Base-by-base conservation (phyloP, 2,888 invertebrate species). In the Pandemis cinnamomeana region DNA sequence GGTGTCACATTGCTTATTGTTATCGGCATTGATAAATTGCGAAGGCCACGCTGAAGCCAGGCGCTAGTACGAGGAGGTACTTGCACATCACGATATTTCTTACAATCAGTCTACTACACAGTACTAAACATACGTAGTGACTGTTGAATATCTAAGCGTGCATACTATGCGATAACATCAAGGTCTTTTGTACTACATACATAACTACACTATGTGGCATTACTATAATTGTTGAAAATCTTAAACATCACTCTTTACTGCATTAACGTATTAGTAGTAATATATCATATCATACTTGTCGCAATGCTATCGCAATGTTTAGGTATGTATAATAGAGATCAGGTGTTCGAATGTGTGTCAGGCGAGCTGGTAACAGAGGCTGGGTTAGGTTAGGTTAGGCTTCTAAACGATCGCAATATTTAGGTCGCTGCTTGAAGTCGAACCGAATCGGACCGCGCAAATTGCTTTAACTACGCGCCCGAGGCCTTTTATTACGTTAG, bases 1-100 rank as follows among this genome's bases (percentile, higher is more conserved):
- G 91, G 88, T 93, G 91, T 90, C 91, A 91, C 87, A 87, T 88
- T 87, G 86, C 88, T 87, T 87, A 87, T 86, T 88, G 89, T 93
- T 92, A 92, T 92, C 93, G 86, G 84, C 86, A 89, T 89, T 90
- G 90, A 91, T 90, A 91, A 89, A 85, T 80, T 77, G 79, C 85
- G 88, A 90, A 91, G 90, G 92, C 85, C 90, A 81, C 82, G 79
- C 82, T 83, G 89, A 87, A 89, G 89, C 89, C 87, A 86, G 84
- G 84, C 85, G 87, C 46, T 36, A 61, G 48, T 55, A 53, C 60
- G 51, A 64, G 48, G 78, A 75, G 75, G 76, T 78, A 71, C 75
- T 71, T 74, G 76, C 71, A 77, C 78, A 79, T 77, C 83, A 80
- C 78, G 72, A 68, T 63, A 68, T 68, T 72, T 78, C 77, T 74